Evolutionary conservation across 2,888 invertebrate species (phyloP).

Genomic region (Monochamus alternatus): DNA sequence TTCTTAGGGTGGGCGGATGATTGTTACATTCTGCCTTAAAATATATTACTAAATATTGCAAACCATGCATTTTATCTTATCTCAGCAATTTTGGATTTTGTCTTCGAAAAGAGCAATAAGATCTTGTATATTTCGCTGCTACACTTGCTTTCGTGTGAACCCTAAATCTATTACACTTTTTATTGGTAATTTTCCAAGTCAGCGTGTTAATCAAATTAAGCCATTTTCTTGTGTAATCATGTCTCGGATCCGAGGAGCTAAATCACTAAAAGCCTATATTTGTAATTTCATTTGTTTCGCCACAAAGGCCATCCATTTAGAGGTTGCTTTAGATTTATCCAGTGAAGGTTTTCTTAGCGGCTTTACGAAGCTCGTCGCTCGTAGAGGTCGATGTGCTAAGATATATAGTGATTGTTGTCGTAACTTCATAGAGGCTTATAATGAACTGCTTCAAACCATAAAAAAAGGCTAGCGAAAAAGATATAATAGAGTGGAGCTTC

Average conservation of each 20-base stretch:
- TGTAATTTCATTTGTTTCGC: background rate
- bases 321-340: background rate
- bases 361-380: background rate
- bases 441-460: background rate
- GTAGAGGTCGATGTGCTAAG: background rate
- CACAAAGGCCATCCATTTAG: conserved; percentile 5
- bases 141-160: background rate
- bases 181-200: background rate
- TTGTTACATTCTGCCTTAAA: background rate
- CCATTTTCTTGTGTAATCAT: background rate
- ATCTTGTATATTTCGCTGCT: background rate
- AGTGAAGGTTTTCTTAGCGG: background rate
- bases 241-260: background rate
- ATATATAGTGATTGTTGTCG: background rate
- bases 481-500: background rate
- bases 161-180: background rate
- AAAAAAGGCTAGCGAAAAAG: background rate
- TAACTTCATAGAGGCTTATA: conserved; percentile 3
- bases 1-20: background rate
- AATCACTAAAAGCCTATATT: background rate
- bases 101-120: background rate
- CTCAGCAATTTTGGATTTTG: conserved; percentile 4
- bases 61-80: background rate
- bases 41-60: background rate
- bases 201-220: background rate